These are phyloP conservation scores for Chionis minor DNA, from an alignment of 2,113 vertebrate species.

Conservation along the genomic window DNA sequence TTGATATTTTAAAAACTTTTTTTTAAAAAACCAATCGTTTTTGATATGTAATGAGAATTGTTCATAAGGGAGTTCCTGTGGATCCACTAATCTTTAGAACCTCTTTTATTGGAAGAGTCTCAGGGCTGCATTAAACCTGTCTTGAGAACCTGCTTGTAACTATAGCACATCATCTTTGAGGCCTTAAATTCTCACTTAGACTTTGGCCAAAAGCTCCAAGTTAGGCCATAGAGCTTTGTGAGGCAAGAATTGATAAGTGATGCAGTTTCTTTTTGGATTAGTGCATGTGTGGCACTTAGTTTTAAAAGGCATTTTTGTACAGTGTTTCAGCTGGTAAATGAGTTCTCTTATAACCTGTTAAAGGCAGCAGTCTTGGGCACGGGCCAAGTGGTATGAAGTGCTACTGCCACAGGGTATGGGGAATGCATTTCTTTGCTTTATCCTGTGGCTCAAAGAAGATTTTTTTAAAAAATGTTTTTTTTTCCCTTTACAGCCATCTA, in stretches of 20 bases:
- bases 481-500: neutral
- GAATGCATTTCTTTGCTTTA: neutral
- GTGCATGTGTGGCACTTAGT: neutral
- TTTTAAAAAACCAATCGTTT: neutral
- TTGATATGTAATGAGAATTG: neutral
- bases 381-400: neutral
- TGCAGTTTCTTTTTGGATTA: neutral
- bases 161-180: neutral
- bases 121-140: neutral
- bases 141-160: neutral
- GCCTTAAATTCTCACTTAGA: neutral
- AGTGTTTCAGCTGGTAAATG: neutral
- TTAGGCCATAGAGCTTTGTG: neutral
- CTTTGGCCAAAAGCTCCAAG: neutral
- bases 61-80: neutral
- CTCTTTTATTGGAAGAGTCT: neutral
- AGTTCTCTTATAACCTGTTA: neutral
- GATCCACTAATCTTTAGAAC: neutral
- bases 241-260: neutral
- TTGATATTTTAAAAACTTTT: neutral
- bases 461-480: neutral
- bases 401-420: neutral
- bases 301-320: neutral
- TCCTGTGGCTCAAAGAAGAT: neutral
- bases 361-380: neutral